A percentile compares a stretch with the other conserved stretches of the same genome.
phyloP scores from a whole-genome alignment of 2,888 invertebrate species.

The Drosophila fungiperda region DNA sequence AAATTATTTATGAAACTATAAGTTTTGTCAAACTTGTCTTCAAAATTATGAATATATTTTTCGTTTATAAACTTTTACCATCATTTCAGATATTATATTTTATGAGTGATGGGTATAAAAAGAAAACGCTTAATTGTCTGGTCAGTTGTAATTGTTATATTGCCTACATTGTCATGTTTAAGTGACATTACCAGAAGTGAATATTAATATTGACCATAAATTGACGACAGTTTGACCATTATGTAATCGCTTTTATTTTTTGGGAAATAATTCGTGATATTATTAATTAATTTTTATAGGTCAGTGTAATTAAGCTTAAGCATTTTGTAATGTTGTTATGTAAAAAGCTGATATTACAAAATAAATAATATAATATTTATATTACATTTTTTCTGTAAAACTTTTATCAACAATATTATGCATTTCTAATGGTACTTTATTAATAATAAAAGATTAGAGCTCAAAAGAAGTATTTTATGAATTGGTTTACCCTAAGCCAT shows the following conservation, averaged over 20 bases:
- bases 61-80: neutral
- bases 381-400: neutral
- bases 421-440: neutral
- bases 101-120: neutral
- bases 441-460: neutral
- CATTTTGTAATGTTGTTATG: neutral
- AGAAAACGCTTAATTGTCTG: conserved; percentile 11
- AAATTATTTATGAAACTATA: neutral
- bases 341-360: neutral
- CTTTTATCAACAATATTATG: neutral
- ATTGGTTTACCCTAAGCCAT: neutral
- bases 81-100: neutral
- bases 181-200: conserved; percentile 36
- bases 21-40: neutral
- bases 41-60: neutral
- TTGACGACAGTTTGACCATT: neutral
- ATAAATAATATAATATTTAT: neutral
- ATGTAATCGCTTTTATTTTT: conserved; percentile 15
- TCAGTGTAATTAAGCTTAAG: neutral
- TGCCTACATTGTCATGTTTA: conserved; percentile 11
- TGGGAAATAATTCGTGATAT: conserved; percentile 29
- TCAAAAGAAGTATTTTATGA: neutral
- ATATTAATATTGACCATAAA: conserved; percentile 63
- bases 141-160: neutral
- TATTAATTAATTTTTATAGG: conserved; percentile 16